Conservation (phyloP, 2,113 vertebrate genomes). For the Eurystomus gularis region DNA sequence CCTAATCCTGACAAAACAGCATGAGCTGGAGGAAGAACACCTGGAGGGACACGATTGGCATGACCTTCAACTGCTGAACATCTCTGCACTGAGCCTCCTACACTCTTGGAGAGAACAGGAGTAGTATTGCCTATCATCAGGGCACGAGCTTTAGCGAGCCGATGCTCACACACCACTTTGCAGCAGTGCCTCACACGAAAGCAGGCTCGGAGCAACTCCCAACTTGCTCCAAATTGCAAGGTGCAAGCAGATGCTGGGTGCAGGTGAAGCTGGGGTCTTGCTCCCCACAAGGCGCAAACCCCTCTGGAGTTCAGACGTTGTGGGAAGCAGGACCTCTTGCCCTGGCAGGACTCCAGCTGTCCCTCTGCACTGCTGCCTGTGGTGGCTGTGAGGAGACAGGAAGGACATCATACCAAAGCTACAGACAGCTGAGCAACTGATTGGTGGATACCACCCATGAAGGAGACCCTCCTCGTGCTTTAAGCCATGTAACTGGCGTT, state of each 20-base stretch:
- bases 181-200: accelerated
- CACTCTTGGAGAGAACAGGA: not conserved
- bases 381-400: not conserved
- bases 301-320: not conserved
- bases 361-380: not conserved
- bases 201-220: not conserved
- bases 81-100: not conserved
- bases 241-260: accelerated
- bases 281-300: not conserved
- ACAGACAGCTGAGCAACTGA: not conserved
- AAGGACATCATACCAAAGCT: not conserved
- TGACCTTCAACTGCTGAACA: not conserved
- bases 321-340: not conserved
- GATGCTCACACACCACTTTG: not conserved
- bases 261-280: not conserved
- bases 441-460: not conserved
- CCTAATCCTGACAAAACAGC: not conserved
- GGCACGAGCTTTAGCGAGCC: accelerated
- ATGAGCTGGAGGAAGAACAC: not conserved
- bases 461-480: not conserved
- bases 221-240: not conserved
- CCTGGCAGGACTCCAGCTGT: not conserved
- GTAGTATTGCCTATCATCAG: not conserved
- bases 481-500: not conserved
- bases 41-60: not conserved